phyloP scores from a whole-genome alignment of 2,888 invertebrate species.

The Perdita meconis region DNA sequence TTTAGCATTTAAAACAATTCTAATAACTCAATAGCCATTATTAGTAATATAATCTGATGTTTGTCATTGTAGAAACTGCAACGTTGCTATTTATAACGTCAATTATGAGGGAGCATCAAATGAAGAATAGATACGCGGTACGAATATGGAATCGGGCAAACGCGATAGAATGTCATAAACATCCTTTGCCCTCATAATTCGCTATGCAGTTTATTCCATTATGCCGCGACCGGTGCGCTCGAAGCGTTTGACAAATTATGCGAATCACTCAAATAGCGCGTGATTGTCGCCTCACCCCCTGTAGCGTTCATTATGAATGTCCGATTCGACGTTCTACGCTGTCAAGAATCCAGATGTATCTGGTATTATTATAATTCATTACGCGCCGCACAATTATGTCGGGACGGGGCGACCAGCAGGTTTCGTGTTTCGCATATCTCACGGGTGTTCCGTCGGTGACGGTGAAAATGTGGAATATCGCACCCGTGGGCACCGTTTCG shows the following conservation, averaged over 20 bases:
- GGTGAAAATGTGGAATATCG: conserved; percentile 61
- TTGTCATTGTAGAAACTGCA: no score
- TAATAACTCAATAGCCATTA: no score
- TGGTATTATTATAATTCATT: conserved; percentile 63
- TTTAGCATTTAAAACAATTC: no score
- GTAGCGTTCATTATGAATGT: conserved; percentile 8
- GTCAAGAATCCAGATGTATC: conserved; percentile 51
- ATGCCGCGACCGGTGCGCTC: background rate
- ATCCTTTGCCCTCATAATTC: conserved; percentile 14
- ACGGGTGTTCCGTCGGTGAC: conserved; percentile 44
- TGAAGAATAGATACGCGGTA: conserved; percentile 1
- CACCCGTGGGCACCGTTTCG: conserved; percentile 61
- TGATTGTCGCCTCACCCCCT: conserved; percentile 4
- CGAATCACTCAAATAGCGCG: conserved; percentile 19
- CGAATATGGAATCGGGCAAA: background rate
- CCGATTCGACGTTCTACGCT: conserved; percentile 28
- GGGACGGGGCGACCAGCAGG: conserved; percentile 20
- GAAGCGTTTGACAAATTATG: conserved; percentile 32
- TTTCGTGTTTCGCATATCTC: conserved; percentile 57
- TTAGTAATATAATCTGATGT: no score
- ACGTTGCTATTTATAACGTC: no score
- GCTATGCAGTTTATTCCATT: conserved; percentile 22
- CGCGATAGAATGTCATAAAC: background rate
- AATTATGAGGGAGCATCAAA: conserved; percentile 1
- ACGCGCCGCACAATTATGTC: conserved; percentile 42